Evolutionary conservation across 2,797 vertebrate genomes (phyloP), one percentile per base, ranked within the genome.

Genomic region (Rhadinocentrus ornatus): DNA sequence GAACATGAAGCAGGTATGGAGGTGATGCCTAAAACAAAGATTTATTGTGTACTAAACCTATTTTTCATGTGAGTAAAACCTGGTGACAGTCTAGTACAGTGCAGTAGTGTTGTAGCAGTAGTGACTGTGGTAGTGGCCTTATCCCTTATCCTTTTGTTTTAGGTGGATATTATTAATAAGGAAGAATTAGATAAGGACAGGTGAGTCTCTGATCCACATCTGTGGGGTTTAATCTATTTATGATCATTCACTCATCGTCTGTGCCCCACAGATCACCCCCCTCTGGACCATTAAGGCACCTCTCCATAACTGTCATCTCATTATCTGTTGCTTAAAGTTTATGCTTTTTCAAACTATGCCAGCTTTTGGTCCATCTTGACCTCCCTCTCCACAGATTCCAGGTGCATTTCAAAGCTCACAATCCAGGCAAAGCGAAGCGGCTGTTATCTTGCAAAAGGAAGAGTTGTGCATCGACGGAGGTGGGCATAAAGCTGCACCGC

Each of bases 391-490:
- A 63, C 94, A 99, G 97, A 94, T 94, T 94, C 90, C 95, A 94
- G 83, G 95, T 95, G 89, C 95, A 93, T 80, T 95, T 93, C 93
- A 85, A 89, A 26, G 91, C 93, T 89, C 91, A 91, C 91, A 95
- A 83, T 88, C 89, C 92, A 64, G 86, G 85, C 78, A 96, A 94
- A 93, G 92, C 73, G 15, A 95, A 91, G 88, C 95, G 92, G 91
- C 91, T 90, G 84, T 92, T 94, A 15, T 93, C 91, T 83, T 92
- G 81, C 92, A 97, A 94, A 93, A 96, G 95, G 88, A 97, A 95
- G 93, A 86, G 92, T 71, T 87, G 81, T 84, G 91, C 89, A 78
- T 93, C 89, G 64, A 93, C 73, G 66, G 93, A 89, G 83, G 94
- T 91, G 93, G 95, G 94, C 89, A 81, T 87, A 61, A 95, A 94